Evolutionary conservation across 2,113 vertebrate species (phyloP).

Genomic region (Cairina moschata): DNA sequence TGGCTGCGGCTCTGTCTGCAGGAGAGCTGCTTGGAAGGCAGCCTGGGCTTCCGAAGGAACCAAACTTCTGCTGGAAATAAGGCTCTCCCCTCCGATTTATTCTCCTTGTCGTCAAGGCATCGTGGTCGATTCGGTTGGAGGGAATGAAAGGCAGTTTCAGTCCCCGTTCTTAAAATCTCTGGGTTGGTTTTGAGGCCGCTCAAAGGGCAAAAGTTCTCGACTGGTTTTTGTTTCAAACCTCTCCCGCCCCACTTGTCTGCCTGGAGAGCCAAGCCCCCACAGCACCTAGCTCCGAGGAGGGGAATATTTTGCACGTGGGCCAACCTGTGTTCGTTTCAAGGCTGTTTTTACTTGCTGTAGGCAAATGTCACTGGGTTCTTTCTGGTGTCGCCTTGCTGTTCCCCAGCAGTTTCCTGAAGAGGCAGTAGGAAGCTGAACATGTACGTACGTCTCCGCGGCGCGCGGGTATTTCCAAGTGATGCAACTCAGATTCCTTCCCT

Average conservation of each 20-base stretch:
- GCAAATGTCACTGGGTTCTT: slow-evolving; percentile 21
- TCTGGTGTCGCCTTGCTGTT: slow-evolving; percentile 46
- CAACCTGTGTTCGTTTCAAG: slow-evolving; percentile 27
- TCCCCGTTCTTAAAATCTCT: background rate
- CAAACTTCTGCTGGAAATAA: background rate
- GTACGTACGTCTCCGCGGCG: slow-evolving; percentile 28
- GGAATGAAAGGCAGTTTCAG: background rate
- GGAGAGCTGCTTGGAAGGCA: background rate
- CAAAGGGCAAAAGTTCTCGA: slow-evolving; percentile 26
- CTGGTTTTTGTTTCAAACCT: slow-evolving; percentile 12
- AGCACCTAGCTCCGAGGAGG: background rate
- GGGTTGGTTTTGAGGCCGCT: slow-evolving; percentile 21
- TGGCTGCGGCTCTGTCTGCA: background rate
- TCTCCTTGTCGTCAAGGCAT: background rate
- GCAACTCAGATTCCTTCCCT: slow-evolving; percentile 53
- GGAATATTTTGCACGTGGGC: background rate
- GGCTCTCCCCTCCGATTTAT: background rate
- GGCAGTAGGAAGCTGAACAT: slow-evolving; percentile 18
- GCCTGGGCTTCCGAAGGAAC: background rate
- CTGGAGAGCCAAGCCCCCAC: background rate
- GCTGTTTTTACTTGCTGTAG: slow-evolving; percentile 22
- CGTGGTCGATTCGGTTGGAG: background rate
- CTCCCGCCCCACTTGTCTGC: background rate
- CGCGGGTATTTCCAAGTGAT: slow-evolving; percentile 65
- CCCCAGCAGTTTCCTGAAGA: slow-evolving; percentile 10